phyloP scores from a whole-genome alignment of 2,797 vertebrate genomes.

The Falco berigora region DNA sequence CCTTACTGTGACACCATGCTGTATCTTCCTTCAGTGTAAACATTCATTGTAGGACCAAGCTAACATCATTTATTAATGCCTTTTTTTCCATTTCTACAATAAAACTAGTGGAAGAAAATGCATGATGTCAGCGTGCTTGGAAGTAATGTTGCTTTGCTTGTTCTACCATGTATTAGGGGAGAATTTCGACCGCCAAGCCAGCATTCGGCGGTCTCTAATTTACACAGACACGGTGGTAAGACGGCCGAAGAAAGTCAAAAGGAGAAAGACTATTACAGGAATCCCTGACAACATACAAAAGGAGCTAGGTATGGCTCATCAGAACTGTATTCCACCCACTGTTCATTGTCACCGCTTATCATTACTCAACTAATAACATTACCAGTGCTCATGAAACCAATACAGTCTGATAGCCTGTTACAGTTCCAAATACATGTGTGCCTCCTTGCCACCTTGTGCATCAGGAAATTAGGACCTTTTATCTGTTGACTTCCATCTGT shows the following conservation, averaged over 20 bases:
- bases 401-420: slow-evolving; percentile 75
- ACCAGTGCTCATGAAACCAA: slow-evolving; percentile 57
- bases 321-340: slow-evolving; percentile 75
- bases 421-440: neutral
- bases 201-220: slow-evolving; percentile 96
- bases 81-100: slow-evolving; percentile 75
- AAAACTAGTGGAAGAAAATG: slow-evolving; percentile 76
- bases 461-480: neutral
- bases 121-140: slow-evolving; percentile 86
- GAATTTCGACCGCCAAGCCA: slow-evolving; percentile 99
- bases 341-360: slow-evolving; percentile 58
- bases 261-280: slow-evolving; percentile 99
- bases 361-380: slow-evolving; percentile 62
- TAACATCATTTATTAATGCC: slow-evolving; percentile 81
- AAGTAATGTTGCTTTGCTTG: slow-evolving; percentile 88
- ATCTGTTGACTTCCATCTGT: slow-evolving; percentile 4
- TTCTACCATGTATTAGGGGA: slow-evolving; percentile 91
- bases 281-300: slow-evolving; percentile 95
- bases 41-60: slow-evolving; percentile 67
- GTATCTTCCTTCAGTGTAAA: slow-evolving; percentile 52
- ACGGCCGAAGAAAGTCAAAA: slow-evolving; percentile 99
- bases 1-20: slow-evolving; percentile 65
- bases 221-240: slow-evolving; percentile 98
- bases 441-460: neutral
- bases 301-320: slow-evolving; percentile 97